Evolutionary conservation across 2,797 vertebrate genomes (phyloP).

Genomic region (Aldrovandia affinis): DNA sequence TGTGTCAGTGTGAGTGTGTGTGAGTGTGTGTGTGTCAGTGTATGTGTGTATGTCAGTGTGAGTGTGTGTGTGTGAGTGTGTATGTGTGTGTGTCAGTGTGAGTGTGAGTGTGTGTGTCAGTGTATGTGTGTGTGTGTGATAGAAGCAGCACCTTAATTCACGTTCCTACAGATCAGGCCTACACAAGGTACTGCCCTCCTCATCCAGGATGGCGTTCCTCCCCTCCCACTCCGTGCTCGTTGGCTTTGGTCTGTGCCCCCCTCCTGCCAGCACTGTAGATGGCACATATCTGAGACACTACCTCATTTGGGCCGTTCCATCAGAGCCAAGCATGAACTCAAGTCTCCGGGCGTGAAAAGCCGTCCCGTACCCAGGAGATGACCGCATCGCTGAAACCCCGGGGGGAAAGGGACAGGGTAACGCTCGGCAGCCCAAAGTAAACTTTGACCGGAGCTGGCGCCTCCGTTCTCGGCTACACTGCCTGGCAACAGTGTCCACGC

Average conservation of each 20-base stretch:
- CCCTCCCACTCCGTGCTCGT: background rate
- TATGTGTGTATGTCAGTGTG: no score
- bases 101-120: background rate
- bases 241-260: background rate
- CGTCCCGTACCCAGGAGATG: conserved; percentile 1
- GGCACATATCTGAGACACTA: conserved; percentile 29
- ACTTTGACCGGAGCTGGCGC: background rate
- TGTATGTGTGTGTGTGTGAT: background rate
- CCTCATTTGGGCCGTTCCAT: background rate
- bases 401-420: background rate
- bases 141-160: background rate
- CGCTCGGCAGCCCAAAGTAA: background rate
- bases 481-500: background rate
- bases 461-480: background rate
- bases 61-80: no score
- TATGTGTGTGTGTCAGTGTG: no score
- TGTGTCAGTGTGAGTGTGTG: background rate
- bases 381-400: background rate
- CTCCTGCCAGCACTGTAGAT: background rate
- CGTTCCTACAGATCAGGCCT: background rate
- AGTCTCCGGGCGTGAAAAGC: conserved; percentile 6
- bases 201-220: background rate
- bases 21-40: background rate
- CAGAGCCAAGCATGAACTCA: conserved; percentile 21
- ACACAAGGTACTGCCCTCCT: background rate